These are phyloP conservation scores for Leptinotarsa defecta DNA, from an alignment of 1,140 invertebrate species.

Conservation along the genomic window DNA sequence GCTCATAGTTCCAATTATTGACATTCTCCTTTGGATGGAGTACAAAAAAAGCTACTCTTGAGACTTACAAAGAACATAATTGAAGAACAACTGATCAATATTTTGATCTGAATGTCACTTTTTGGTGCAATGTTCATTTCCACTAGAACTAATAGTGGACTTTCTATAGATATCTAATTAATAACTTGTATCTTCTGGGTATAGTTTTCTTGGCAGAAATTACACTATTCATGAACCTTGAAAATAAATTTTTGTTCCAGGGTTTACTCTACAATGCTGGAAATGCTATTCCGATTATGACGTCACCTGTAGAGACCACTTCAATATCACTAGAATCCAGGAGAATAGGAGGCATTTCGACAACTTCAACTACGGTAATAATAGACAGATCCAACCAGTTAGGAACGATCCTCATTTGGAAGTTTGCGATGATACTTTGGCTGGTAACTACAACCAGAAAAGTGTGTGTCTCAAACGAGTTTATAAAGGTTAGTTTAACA, in stretches of 20 bases:
- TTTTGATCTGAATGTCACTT: too few relatives aligned
- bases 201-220: too few relatives aligned
- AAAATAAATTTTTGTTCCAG: conserved; percentile 57
- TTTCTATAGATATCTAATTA: too few relatives aligned
- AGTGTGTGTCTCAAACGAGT: conserved; percentile 42
- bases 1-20: too few relatives aligned
- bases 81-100: too few relatives aligned
- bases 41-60: too few relatives aligned
- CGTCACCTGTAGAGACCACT: conserved; percentile 71
- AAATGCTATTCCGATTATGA: conserved; percentile 72
- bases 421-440: conserved; percentile 42
- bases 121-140: too few relatives aligned
- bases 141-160: too few relatives aligned
- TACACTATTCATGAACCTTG: background rate
- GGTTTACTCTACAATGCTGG: conserved; percentile 71
- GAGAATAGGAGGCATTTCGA: conserved; percentile 63
- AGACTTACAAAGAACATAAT: too few relatives aligned
- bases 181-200: too few relatives aligned
- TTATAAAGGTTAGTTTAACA: conserved; percentile 32
- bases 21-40: too few relatives aligned
- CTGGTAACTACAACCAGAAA: conserved; percentile 49
- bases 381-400: conserved; percentile 23
- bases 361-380: conserved; percentile 40
- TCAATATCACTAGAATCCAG: conserved; percentile 65
- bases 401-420: conserved; percentile 32